Conservation (phyloP, 2,113 vertebrate genomes). For the Merops nubicus region DNA sequence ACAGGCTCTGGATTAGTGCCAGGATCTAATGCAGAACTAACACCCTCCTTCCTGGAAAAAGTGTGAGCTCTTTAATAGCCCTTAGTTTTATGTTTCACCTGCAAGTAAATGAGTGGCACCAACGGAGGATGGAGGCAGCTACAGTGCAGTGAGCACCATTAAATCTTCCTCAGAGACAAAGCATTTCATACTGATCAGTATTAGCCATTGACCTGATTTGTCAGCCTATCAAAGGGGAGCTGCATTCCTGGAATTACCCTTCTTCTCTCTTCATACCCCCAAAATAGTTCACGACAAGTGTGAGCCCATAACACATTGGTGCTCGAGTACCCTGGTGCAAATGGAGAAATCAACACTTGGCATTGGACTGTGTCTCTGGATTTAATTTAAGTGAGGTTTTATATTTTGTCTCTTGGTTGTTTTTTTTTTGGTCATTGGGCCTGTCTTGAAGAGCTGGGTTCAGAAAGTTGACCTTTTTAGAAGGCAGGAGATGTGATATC, state of each 20-base stretch:
- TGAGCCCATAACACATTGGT: not conserved
- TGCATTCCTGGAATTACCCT: not conserved
- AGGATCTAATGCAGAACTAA: conserved; percentile 64
- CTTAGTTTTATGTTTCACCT: conserved; percentile 64
- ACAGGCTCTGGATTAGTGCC: conserved; percentile 49
- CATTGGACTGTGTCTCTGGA: not conserved
- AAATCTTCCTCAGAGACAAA: conserved; percentile 39
- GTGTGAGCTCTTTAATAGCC: conserved; percentile 58
- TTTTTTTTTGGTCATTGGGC: not conserved
- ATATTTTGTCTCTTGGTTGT: not conserved
- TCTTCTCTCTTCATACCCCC: not conserved
- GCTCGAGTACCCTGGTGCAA: not conserved
- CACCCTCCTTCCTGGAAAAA: conserved; percentile 67
- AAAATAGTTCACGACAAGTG: not conserved
- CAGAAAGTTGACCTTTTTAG: not conserved
- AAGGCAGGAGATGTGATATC: not conserved
- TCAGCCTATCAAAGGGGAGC: not conserved
- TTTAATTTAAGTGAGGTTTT: not conserved
- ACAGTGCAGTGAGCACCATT: conserved; percentile 19
- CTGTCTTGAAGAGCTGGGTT: not conserved
- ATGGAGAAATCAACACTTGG: not conserved
- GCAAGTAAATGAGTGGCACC: conserved; percentile 61
- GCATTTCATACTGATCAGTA: conserved; percentile 37
- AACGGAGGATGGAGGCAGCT: conserved; percentile 38
- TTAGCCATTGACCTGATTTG: conserved; percentile 50